A percentile compares a stretch with the other conserved stretches of the same genome.
These are phyloP conservation scores for Orestias chungarensis DNA, from an alignment of 2,797 vertebrate genomes.

Conservation along the genomic window DNA sequence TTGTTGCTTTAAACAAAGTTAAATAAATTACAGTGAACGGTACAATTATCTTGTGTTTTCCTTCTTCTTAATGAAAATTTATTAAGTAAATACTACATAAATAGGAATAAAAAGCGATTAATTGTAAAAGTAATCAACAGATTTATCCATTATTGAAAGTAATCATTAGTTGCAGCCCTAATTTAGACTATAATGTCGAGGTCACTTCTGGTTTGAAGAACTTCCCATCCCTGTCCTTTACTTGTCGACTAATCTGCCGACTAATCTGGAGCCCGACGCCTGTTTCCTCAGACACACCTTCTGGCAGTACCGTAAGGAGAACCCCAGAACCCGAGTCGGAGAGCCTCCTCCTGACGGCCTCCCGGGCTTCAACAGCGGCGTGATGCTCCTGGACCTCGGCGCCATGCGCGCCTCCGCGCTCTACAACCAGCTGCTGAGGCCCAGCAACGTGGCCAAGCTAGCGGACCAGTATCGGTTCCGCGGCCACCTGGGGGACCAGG, in stretches of 20 bases:
- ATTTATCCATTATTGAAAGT: no score
- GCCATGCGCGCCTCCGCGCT: slow-evolving; percentile 90
- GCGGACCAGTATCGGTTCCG: slow-evolving; percentile 91
- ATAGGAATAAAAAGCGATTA: no score
- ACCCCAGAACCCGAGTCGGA: slow-evolving; percentile 88
- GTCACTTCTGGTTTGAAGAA: neutral
- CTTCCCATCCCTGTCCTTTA: neutral
- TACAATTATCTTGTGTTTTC: no score
- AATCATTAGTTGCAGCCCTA: no score
- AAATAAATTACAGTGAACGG: no score
- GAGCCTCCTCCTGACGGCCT: slow-evolving; percentile 90
- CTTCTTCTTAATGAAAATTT: no score
- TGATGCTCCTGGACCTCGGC: slow-evolving; percentile 90
- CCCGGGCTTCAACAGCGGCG: slow-evolving; percentile 96
- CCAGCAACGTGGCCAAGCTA: slow-evolving; percentile 81
- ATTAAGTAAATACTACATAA: no score
- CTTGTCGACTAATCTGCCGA: neutral
- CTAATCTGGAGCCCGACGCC: neutral
- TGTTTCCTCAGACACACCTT: slow-evolving; percentile 87
- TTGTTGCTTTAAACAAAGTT: no score
- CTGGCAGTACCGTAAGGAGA: slow-evolving; percentile 97
- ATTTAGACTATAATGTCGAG: neutral
- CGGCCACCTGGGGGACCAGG: slow-evolving; percentile 96
- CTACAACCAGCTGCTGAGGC: slow-evolving; percentile 89
- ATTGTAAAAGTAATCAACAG: no score